Conservation (phyloP, 2,113 vertebrate genomes). For the Oryzias melastigma region DNA sequence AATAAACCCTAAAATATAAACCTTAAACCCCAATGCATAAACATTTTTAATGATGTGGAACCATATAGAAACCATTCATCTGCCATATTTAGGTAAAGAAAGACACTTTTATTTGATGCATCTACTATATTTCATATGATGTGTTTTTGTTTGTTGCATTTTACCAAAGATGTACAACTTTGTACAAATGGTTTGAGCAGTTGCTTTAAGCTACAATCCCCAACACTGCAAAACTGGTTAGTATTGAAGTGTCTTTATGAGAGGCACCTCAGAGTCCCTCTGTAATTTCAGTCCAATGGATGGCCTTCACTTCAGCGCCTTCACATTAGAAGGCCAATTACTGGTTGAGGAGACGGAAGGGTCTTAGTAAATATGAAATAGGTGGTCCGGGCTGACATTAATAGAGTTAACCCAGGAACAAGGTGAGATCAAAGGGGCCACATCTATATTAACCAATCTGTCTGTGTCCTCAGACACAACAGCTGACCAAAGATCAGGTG, state of each 20-base stretch:
- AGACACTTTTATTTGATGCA: conserved; percentile 23
- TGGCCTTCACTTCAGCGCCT: conserved; percentile 65
- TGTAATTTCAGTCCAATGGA: conserved; percentile 73
- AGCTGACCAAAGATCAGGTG: conserved; percentile 64
- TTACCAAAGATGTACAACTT: conserved; percentile 58
- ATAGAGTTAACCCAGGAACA: conserved; percentile 77
- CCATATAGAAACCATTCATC: conserved; percentile 13
- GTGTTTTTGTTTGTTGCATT: conserved; percentile 29
- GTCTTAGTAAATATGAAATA: conserved; percentile 77
- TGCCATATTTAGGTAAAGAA: not conserved
- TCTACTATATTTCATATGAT: conserved; percentile 18
- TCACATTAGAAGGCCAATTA: conserved; percentile 75
- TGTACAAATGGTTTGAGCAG: conserved; percentile 54
- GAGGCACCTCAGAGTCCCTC: conserved; percentile 47
- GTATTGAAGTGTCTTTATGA: conserved; percentile 82
- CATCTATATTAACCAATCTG: conserved; percentile 77
- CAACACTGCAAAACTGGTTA: conserved; percentile 73
- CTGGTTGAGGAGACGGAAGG: conserved; percentile 64
- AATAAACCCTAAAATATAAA: no score
- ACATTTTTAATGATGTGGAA: no score
- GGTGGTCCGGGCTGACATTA: conserved; percentile 69
- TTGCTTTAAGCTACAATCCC: conserved; percentile 74
- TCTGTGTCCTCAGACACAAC: conserved; percentile 71
- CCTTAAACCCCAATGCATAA: no score
- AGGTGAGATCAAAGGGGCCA: conserved; percentile 57